Evolutionary conservation across 2,113 vertebrate species (phyloP).

Genomic region (Trematomus loennbergii): DNA sequence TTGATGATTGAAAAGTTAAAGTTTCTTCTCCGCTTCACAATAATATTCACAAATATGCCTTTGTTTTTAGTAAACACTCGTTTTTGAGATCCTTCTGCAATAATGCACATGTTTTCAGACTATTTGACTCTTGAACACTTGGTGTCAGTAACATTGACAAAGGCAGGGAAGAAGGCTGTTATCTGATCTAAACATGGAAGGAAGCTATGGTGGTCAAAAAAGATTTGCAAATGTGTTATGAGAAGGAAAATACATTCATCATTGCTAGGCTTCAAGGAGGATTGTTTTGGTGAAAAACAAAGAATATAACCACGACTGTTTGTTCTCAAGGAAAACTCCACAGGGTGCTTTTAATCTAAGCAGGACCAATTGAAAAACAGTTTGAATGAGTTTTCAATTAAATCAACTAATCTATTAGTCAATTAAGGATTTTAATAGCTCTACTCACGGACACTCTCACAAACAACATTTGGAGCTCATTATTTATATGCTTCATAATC

Average conservation of each 20-base stretch:
- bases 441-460: background rate
- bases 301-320: background rate
- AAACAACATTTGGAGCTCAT: background rate
- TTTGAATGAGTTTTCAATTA: background rate
- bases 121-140: background rate
- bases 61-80: background rate
- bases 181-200: background rate
- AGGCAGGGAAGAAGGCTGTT: background rate
- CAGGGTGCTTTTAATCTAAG: background rate
- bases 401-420: background rate
- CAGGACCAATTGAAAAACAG: background rate
- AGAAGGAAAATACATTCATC: background rate
- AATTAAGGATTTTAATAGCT: background rate
- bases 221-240: background rate
- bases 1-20: slow-evolving; percentile 32
- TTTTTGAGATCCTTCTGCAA: background rate
- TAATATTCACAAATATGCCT: slow-evolving; percentile 15
- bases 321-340: slow-evolving; percentile 2
- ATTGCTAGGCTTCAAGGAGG: background rate
- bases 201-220: background rate
- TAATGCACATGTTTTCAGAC: background rate
- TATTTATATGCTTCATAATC: background rate
- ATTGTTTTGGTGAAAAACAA: background rate
- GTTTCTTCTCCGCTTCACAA: slow-evolving; percentile 15
- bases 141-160: background rate